A percentile compares a stretch with the other conserved stretches of the same genome.
phyloP scores from a whole-genome alignment of 1,140 invertebrate genomes.

The Calephelis nemesis region DNA sequence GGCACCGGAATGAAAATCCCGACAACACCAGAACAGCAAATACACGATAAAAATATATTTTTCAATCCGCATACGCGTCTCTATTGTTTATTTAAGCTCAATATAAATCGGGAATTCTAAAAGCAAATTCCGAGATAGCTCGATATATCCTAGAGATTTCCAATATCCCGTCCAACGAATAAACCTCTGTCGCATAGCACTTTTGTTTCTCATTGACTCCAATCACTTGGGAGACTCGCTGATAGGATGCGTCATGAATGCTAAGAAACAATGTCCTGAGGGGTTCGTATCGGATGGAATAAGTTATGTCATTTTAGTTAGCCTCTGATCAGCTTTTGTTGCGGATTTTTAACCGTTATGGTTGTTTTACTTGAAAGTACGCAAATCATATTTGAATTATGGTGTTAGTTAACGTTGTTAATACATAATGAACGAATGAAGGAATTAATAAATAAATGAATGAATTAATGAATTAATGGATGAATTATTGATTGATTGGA shows the following conservation, averaged over 20 bases:
- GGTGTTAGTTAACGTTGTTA: too few species aligned
- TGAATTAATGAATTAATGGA: too few species aligned
- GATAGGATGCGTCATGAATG: conserved; percentile 17
- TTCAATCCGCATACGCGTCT: conserved; percentile 15
- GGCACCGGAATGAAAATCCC: conserved; percentile 4
- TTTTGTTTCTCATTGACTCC: conserved; percentile 15
- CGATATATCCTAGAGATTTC: conserved; percentile 43
- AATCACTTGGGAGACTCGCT: conserved; percentile 12
- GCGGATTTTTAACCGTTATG: background rate
- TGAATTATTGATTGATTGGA: too few species aligned
- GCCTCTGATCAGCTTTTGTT: background rate
- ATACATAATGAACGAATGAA: too few species aligned
- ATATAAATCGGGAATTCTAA: conserved; percentile 38
- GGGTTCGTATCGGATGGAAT: conserved; percentile 4
- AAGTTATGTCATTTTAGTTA: conserved; percentile 14
- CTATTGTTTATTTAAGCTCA: conserved; percentile 32
- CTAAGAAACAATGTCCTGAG: conserved; percentile 5
- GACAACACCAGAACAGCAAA: conserved; percentile 20
- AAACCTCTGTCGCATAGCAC: conserved; percentile 21
- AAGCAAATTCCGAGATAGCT: conserved; percentile 43
- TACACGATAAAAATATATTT: conserved; percentile 18
- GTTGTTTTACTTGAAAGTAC: too few species aligned
- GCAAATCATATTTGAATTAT: too few species aligned
- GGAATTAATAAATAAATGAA: too few species aligned
- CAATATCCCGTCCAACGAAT: conserved; percentile 42